A percentile compares a stretch with the other conserved stretches of the same genome.
Evolutionary conservation across 2,113 vertebrate genomes (phyloP).

Genomic region (Heliornis fulica): DNA sequence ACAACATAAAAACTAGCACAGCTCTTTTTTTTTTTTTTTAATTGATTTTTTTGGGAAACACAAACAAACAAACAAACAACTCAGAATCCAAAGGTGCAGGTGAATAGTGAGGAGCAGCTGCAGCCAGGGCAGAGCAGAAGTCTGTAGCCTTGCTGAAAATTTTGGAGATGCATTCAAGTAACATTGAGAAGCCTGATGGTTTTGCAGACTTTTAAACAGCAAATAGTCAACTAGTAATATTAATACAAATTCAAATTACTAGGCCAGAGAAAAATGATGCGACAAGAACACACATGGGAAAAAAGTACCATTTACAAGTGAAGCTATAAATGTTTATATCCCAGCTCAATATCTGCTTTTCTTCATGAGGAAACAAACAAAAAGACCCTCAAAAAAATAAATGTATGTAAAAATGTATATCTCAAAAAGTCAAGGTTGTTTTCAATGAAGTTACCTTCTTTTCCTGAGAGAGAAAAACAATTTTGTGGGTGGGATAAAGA

Average conservation of each 20-base stretch:
- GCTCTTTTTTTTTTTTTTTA: no score
- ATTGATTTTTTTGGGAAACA: not conserved
- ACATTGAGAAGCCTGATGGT: not conserved
- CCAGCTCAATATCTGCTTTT: not conserved
- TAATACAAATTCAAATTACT: not conserved
- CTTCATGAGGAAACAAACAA: not conserved
- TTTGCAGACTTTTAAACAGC: not conserved
- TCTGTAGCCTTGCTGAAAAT: not conserved
- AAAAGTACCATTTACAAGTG: not conserved
- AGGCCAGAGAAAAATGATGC: not conserved
- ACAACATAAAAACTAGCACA: not conserved
- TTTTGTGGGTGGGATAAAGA: rapidly evolving
- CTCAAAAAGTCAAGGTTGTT: rapidly evolving
- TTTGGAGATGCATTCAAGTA: not conserved
- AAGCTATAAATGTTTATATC: not conserved
- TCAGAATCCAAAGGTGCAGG: not conserved
- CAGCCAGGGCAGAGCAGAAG: not conserved
- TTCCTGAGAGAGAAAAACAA: not conserved
- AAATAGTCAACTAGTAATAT: not conserved
- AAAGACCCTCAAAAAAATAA: not conserved
- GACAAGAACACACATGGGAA: not conserved
- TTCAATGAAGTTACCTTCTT: not conserved
- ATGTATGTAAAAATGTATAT: not conserved
- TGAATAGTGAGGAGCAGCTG: not conserved
- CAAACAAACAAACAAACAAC: not conserved